Percentiles rank a stretch among this genome's conserved stretches.
These are phyloP conservation scores for Pterocles burchelli DNA, from an alignment of 2,113 vertebrate species.

Conservation along the genomic window DNA sequence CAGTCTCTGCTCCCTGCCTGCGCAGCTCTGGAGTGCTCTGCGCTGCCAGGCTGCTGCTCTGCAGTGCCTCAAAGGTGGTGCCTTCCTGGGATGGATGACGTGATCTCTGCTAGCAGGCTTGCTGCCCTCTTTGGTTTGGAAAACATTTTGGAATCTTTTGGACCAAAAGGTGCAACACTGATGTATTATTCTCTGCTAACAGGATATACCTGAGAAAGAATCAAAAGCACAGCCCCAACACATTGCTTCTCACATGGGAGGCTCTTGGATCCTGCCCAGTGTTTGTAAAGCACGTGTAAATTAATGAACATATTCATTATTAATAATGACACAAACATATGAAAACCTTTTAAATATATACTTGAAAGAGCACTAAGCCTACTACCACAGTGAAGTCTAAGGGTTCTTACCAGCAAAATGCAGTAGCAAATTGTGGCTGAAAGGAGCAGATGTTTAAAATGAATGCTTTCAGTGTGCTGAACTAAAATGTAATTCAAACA, in stretches of 20 bases:
- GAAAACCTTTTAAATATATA: constrained; percentile 4
- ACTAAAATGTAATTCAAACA: neutral
- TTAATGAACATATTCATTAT: neutral
- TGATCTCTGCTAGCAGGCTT: neutral
- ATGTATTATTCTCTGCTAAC: neutral
- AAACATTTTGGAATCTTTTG: neutral
- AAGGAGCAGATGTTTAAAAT: constrained; percentile 19
- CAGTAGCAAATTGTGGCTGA: neutral
- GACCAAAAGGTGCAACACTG: neutral
- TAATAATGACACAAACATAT: neutral
- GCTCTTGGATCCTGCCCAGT: neutral
- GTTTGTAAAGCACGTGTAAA: neutral
- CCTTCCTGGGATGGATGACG: neutral
- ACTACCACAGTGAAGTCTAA: neutral
- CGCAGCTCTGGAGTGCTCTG: neutral
- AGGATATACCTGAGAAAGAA: neutral
- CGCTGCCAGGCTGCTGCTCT: neutral
- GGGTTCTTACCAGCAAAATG: neutral
- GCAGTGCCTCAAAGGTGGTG: neutral
- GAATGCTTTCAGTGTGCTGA: neutral
- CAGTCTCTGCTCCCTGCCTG: neutral
- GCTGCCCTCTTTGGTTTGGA: fast-evolving
- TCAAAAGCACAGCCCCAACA: neutral
- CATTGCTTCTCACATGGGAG: neutral
- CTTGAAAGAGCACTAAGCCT: neutral